Conservation (phyloP, 2,888 invertebrate species). For the Harmothoe impar region DNA sequence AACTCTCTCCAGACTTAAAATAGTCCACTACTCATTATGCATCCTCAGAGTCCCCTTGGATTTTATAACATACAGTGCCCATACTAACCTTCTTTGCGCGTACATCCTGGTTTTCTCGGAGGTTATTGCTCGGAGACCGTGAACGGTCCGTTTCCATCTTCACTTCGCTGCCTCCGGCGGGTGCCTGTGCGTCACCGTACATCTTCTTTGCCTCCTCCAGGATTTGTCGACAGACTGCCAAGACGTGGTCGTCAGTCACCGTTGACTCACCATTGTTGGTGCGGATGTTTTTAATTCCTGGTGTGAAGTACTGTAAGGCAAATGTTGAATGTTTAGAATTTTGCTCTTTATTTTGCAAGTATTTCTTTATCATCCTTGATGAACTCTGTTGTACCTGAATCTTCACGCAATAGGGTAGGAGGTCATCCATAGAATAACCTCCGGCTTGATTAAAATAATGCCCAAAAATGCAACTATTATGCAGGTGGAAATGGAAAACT, state of each 20-base stretch:
- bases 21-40: no score
- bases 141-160: neutral
- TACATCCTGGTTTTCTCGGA: constrained; percentile 48
- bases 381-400: no score
- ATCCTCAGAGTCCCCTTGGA: no score
- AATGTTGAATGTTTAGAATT: neutral
- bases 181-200: constrained; percentile 55
- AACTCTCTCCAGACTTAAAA: neutral
- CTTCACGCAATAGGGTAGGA: no score
- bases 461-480: no score
- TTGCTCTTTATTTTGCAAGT: no score
- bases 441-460: no score
- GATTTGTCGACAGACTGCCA: constrained; percentile 90
- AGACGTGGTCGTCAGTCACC: constrained; percentile 89
- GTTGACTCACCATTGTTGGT: constrained; percentile 89
- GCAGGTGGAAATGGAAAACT: no score
- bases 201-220: constrained; percentile 88
- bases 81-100: constrained; percentile 35
- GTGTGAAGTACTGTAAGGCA: constrained; percentile 88
- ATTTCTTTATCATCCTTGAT: no score
- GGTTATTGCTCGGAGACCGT: constrained; percentile 27
- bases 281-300: constrained; percentile 90
- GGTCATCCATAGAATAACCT: no score
- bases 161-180: neutral
- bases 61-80: neutral